Base-by-base conservation (phyloP, 2,113 vertebrate species). In the Ahaetulla prasina region DNA sequence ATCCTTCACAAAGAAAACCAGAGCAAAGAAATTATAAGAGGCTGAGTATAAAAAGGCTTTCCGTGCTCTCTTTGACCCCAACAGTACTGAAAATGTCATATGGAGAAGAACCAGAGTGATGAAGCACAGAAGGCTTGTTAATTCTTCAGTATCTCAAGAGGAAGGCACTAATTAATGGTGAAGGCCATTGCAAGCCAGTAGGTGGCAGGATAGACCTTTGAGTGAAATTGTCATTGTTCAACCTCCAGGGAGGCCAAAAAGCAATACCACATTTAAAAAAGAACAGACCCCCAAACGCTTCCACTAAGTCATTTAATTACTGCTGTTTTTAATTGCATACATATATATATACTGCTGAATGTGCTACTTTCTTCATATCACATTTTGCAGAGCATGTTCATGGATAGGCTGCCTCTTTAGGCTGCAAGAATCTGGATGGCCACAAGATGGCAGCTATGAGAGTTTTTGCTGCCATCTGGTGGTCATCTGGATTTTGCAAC, bases 131-230 rank as follows among this genome's bases (percentile, higher is more conserved):
- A 55, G 52, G 25, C 43, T 55, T 50, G 63, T 91, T 55, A 74
- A 68, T 68, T 63, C 57, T 54, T 74, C 57, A 25, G n/a, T 25
- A 50, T 39, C 87, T 25, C 35, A 91, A 63, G 45, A 93, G 90
- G 93, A 84, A 86, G 87, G 49, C 84, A 63, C 88, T 74, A 87
- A 89, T 91, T 89, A 68, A 92, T 68, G 35, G 25, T 55, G 0
- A 12, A 52, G 84, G 85, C 10, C 39, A 0, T 25, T 10, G 54
- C 53, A 23, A 57, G 92, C 95, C 96, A 93, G 96, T 94, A 96
- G 96, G 95, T 95, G 96, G 95, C 96, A 95, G 96, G 93, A 93
- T 93, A 94, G 95, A 80, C 74, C 95, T 93, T 91, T 90, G 47
- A 93, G 93, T 92, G 90, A 93, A 52, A 50, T 16, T n/a, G 23